Base-by-base conservation (phyloP, 2,888 invertebrate species). In the Nasonia oneida region DNA sequence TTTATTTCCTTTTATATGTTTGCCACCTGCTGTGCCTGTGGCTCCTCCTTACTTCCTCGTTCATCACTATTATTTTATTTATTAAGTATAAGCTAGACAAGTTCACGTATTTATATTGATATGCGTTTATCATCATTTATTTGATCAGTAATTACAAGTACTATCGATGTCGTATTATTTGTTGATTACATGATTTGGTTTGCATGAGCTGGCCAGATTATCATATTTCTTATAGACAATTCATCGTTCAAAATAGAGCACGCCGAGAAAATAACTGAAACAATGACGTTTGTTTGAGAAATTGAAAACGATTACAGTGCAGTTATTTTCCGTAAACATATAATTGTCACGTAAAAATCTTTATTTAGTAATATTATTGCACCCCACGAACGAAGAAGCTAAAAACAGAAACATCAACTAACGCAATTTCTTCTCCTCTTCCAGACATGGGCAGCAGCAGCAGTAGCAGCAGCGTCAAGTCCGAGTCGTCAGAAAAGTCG, bases 401-500 rank as follows among this genome's bases (percentile, higher is more conserved):
- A 50, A 29, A 10, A 14, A n/a, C 6, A 47, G 64, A 47, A 15
- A 3, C 10, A 15, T 37, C n/a, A 53, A 70, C 33, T 61, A 78
- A 73, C 29, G 29, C 3, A 73, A 15, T 64, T 23, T 1, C 2
- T 74, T 50, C 42, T 89, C 89, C 88, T 79, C 88, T 86, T 87
- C 18, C 91, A 93, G 93, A 93, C 79, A 0, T 88, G 84, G 29
- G 87, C 79, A 88, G 81, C 73, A 86, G 86, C 77, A 87, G 85
- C 81, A 87, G 87, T 86, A 88, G 85, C 85, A 88, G 83, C 85
- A 82, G 84, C 85, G 64, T 87, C 75, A 92, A 87, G 70, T 87
- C 87, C 39, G 87, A 87, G 12, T 1, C 91, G 71, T 88, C 91
- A 67, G 92, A 90, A n/a, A 93, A 91, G 83, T 88, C 89, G 14